Percentiles rank a stretch among this genome's conserved stretches.
These are phyloP conservation scores for Coptotermes formosanus DNA, from an alignment of 1,140 invertebrate species.

Conservation along the genomic window DNA sequence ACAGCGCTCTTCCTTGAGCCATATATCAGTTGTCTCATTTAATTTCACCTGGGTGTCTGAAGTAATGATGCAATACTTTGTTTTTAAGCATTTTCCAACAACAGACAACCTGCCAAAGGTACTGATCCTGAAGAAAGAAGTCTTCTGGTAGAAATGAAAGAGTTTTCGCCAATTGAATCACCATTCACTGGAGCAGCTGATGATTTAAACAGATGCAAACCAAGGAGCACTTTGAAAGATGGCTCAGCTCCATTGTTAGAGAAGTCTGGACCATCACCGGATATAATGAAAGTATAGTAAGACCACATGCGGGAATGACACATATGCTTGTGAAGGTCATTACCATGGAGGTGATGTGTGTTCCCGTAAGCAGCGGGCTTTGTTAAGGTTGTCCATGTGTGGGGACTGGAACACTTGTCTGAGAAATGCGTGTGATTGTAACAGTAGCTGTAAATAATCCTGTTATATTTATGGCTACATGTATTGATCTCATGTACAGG, in stretches of 20 bases:
- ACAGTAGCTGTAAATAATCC: too few relatives aligned
- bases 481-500: too few relatives aligned
- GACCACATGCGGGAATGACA: background rate
- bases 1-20: too few relatives aligned
- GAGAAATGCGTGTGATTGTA: too few relatives aligned
- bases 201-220: background rate
- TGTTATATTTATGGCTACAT: too few relatives aligned
- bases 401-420: too few relatives aligned
- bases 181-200: background rate
- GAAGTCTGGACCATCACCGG: background rate
- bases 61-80: background rate
- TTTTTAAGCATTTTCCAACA: slow-evolving; percentile 19
- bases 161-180: background rate
- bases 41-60: too few relatives aligned
- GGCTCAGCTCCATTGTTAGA: background rate
- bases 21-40: too few relatives aligned
- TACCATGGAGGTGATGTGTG: too few relatives aligned
- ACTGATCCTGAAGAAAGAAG: background rate
- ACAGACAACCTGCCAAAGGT: background rate
- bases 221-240: background rate
- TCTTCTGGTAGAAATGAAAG: background rate
- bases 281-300: background rate
- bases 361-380: too few relatives aligned
- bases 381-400: too few relatives aligned
- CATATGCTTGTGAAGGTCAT: too few relatives aligned